phyloP scores from a whole-genome alignment of 2,797 vertebrate species.

The Melanotaenia pygmaea region DNA sequence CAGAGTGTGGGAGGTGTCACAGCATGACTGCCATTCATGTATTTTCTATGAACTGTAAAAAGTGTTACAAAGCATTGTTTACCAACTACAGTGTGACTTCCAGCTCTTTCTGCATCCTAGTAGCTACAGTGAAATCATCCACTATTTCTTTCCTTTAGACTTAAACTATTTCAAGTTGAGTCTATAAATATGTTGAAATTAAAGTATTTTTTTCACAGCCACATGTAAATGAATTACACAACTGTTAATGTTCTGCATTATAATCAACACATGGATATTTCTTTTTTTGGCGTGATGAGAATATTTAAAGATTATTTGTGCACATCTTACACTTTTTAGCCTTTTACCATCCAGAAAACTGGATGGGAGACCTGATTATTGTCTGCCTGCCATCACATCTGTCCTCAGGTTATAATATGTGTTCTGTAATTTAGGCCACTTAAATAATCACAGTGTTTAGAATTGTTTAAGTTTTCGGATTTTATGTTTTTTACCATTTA shows the following conservation, averaged over 20 bases:
- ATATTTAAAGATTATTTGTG: background rate
- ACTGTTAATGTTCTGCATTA: slow-evolving; percentile 13
- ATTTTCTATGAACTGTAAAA: slow-evolving; percentile 42
- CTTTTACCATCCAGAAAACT: slow-evolving; percentile 20
- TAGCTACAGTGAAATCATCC: slow-evolving; percentile 17
- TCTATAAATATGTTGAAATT: slow-evolving; percentile 43
- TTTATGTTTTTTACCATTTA: background rate
- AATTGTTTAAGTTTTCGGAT: background rate
- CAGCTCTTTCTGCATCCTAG: slow-evolving; percentile 14
- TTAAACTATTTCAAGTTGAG: slow-evolving; percentile 40
- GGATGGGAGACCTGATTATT: slow-evolving; percentile 37
- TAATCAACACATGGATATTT: slow-evolving; percentile 2
- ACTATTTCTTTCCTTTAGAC: slow-evolving; percentile 22
- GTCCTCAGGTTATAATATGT: slow-evolving; percentile 46
- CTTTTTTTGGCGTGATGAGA: slow-evolving; percentile 4
- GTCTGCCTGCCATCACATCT: slow-evolving; percentile 33
- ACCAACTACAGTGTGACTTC: slow-evolving; percentile 31
- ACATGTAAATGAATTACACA: slow-evolving; percentile 27
- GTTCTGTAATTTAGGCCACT: slow-evolving; percentile 21
- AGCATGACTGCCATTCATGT: slow-evolving; percentile 36
- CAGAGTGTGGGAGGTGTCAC: slow-evolving; percentile 34
- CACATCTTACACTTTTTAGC: slow-evolving; percentile 5
- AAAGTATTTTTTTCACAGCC: background rate
- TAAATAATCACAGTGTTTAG: slow-evolving; percentile 33
- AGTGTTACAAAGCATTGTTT: slow-evolving; percentile 32